Evolutionary conservation across 2,888 invertebrate species (phyloP), one percentile per base, ranked within the genome.

Genomic region (Volucella inflata): DNA sequence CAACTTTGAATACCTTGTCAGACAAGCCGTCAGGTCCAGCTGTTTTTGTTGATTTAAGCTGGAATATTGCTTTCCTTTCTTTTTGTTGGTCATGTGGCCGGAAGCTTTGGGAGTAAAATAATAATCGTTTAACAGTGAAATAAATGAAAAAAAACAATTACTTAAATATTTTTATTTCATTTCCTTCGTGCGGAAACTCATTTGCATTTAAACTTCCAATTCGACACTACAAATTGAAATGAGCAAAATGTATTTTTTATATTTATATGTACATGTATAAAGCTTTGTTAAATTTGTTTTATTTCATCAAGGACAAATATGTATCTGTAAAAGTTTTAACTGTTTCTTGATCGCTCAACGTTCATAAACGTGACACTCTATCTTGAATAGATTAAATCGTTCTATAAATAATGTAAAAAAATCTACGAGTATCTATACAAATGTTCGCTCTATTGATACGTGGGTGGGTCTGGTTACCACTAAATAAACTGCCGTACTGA

Each of bases 361-460:
- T 30, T 30, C 10, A n/a, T 11, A 67, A 51, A 68, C 72, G 72
- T 64, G 72, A 30, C 53, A 46, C n/a, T 72, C 57, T n/a, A 48
- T 70, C n/a, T 30, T 38, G 50, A 72, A 60, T 72, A 44, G 48
- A 57, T 16, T 64, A 44, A 46, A 38, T 57, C 57, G 57, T 57
- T 55, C 48, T 65, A 40, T 55, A 65, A 75, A 65, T 65, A 65
- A 55, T 55, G 65, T 14, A 44, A 57, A 21, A 64, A 55, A 36
- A 30, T 9, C n/a, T 6, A n/a, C 12, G 30, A 17, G 51, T 14
- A 36, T 21, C 16, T 16, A 14, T 30, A 55, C 10, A 16, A 11
- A 44, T 16, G 9, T 11, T 16, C 21, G 44, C 3, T 44, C 44
- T 42, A 21, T 11, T 11, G 30, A 50, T 42, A 68, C 30, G 36